A percentile compares a stretch with the other conserved stretches of the same genome.
Evolutionary conservation across 2,888 invertebrate genomes (phyloP).

Genomic region (Amphipyra tragopoginis): DNA sequence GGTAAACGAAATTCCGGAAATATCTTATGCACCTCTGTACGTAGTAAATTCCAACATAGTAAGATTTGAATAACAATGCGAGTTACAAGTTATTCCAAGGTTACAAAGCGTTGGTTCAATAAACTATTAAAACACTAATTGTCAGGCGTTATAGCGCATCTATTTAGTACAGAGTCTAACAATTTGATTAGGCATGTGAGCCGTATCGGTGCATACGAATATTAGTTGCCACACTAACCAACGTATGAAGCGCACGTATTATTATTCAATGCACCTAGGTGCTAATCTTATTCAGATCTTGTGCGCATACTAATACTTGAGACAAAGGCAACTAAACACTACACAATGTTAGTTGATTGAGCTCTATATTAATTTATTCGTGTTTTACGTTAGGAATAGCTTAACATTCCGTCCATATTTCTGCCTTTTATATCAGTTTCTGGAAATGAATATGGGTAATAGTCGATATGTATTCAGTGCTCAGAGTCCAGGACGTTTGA

Average conservation of each 20-base stretch:
- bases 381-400: conserved; percentile 30
- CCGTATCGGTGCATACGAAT: conserved; percentile 47
- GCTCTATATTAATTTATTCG: conserved; percentile 47
- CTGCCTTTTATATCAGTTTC: conserved; percentile 33
- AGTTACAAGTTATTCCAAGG: conserved; percentile 39
- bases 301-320: conserved; percentile 55
- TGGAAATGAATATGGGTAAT: conserved; percentile 47
- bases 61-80: conserved; percentile 17
- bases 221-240: conserved; percentile 42
- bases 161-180: conserved; percentile 36
- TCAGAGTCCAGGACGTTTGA: conserved; percentile 8
- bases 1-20: not conserved
- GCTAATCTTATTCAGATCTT: conserved; percentile 59
- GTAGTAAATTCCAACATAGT: not conserved
- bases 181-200: conserved; percentile 44
- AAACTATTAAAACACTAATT: conserved; percentile 46
- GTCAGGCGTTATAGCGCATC: conserved; percentile 25
- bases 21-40: not conserved
- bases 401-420: conserved; percentile 41
- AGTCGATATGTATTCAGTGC: conserved; percentile 41
- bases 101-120: conserved; percentile 40
- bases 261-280: conserved; percentile 58
- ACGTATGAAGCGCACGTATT: conserved; percentile 40
- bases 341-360: conserved; percentile 56
- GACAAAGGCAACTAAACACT: conserved; percentile 54